Conservation (phyloP, 2,797 vertebrate genomes). For the Mustela erminea region DNA sequence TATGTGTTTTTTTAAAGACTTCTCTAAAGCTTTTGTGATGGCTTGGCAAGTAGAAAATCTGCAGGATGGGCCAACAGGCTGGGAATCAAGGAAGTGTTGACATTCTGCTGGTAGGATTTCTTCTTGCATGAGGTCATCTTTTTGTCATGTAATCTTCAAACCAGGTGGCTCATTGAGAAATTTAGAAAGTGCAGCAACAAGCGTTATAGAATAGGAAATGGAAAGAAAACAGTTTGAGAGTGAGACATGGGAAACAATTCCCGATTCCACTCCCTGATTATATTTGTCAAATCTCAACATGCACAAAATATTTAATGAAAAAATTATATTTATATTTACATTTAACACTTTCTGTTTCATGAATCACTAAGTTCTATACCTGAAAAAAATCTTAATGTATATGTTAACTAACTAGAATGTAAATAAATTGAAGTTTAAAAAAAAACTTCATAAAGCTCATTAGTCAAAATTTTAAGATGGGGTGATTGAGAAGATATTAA, state of each 20-base stretch:
- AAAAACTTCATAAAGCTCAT: no score
- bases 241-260: neutral
- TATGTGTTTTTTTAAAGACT: neutral
- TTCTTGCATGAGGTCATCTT: neutral
- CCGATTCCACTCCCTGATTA: neutral
- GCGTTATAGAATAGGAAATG: neutral
- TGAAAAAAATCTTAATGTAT: neutral
- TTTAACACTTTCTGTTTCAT: neutral
- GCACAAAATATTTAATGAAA: neutral
- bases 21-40: neutral
- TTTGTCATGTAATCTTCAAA: neutral
- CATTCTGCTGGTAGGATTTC: neutral
- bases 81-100: neutral
- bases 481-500: neutral
- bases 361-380: neutral
- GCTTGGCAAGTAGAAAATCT: neutral
- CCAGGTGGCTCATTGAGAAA: neutral
- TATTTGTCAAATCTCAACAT: neutral
- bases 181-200: neutral
- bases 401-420: neutral
- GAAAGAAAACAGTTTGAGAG: neutral
- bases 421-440: neutral
- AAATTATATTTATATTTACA: neutral
- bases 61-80: neutral
- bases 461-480: neutral